Conservation (phyloP, 2,888 invertebrate genomes). For the Phymatocera aterrima region DNA sequence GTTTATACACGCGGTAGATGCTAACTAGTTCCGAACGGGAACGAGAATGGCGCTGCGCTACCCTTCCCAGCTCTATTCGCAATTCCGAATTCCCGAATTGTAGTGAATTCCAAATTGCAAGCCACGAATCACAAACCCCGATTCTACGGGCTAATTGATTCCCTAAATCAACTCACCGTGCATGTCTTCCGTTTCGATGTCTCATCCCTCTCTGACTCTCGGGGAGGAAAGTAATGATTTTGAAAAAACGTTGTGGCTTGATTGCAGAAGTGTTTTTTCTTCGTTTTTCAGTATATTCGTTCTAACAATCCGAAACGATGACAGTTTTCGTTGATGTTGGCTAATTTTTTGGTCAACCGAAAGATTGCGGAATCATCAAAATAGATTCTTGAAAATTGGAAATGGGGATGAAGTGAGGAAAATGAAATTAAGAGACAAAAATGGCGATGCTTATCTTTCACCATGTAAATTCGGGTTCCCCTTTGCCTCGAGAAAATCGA, state of each 20-base stretch:
- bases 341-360: no score
- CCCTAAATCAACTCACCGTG: neutral
- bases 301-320: no score
- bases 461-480: slow-evolving; percentile 54
- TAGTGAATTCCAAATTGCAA: neutral
- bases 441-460: slow-evolving; percentile 24
- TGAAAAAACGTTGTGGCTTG: no score
- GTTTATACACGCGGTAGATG: slow-evolving; percentile 57
- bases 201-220: neutral
- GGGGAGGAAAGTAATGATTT: neutral
- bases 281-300: no score
- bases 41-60: neutral
- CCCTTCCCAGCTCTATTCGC: neutral
- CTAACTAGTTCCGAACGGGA: slow-evolving; percentile 57
- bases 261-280: no score
- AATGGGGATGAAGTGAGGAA: neutral
- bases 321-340: no score
- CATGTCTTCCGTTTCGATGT: neutral
- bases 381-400: no score
- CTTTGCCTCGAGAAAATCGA: slow-evolving; percentile 57
- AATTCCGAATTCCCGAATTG: neutral
- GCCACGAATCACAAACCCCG: neutral
- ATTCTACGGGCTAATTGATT: neutral
- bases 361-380: no score
- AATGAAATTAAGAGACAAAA: neutral